Percentiles rank a stretch among this genome's conserved stretches.
These are phyloP conservation scores for Hypolimnas misippus DNA, from an alignment of 2,888 invertebrate genomes.

Conservation along the genomic window DNA sequence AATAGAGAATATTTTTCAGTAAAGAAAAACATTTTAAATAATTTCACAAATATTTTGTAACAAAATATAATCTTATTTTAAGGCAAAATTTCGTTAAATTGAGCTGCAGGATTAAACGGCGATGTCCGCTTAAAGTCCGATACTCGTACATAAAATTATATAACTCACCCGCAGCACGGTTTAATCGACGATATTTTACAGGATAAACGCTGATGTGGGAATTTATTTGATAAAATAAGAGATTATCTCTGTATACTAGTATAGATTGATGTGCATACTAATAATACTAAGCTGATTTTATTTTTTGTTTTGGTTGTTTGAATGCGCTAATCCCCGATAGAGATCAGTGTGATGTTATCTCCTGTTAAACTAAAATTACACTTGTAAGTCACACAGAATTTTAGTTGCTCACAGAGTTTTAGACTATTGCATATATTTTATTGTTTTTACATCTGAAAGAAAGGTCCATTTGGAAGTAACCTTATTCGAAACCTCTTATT, in stretches of 20 bases:
- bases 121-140: not conserved
- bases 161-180: slow-evolving; percentile 6
- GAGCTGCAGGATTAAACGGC: not conserved
- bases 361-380: too few species aligned
- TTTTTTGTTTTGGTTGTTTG: too few species aligned
- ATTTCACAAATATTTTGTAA: not conserved
- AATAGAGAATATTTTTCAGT: too few species aligned
- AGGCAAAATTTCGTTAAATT: not conserved
- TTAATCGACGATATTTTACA: slow-evolving; percentile 22
- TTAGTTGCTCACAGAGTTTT: too few species aligned
- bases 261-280: not conserved
- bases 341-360: too few species aligned
- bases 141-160: slow-evolving; percentile 12
- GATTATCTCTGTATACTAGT: slow-evolving; percentile 14
- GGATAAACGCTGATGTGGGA: slow-evolving; percentile 19
- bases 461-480: too few species aligned
- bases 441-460: too few species aligned
- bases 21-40: not conserved
- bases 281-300: not conserved
- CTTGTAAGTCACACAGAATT: too few species aligned
- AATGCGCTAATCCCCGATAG: too few species aligned
- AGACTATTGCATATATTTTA: too few species aligned
- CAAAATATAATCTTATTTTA: not conserved
- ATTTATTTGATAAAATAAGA: slow-evolving; percentile 25
- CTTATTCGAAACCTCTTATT: too few species aligned